Base-by-base conservation (phyloP, 2,888 invertebrate species). In the Nemurella pictetii region DNA sequence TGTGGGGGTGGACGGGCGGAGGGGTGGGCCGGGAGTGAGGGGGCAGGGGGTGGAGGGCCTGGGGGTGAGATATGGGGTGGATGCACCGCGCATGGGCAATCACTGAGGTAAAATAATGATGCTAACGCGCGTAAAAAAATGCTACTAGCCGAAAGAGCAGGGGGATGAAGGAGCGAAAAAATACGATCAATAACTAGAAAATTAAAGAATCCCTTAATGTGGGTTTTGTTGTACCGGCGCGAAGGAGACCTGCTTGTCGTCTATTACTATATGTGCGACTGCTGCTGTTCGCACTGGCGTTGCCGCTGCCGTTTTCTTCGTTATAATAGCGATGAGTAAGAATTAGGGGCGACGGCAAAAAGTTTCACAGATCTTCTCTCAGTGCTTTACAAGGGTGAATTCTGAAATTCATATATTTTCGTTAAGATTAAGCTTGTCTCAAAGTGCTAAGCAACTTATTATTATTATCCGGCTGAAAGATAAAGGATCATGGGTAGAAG, bases 141-240 rank as follows among this genome's bases (percentile, higher is more conserved):
- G 55, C 55, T 55, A 55, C 55, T 55, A 55, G 55, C 20, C 9
- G 55, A 55, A 78, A 30, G 78, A n/a, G 78, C 4, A 78, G 72
- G 72, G 82, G 82, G 55, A 26, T 29, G 82, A 82, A 82, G 82
- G 72, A 36, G 82, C 82, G 82, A 82, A 82, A 82, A 82, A 82
- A 82, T 82, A 28, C 82, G 82, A 82, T 82, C 82, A 82, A 82
- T 82, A 82, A 82, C 82, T 72, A 82, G 82, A 82, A 82, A 82
- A 82, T 82, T 82, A 82, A 82, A 82, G 82, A 82, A 82, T 82
- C 82, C 82, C 82, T 55, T 82, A 82, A 82, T 82, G 82, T 82
- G 82, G 82, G 72, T 82, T 82, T 72, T 82, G 82, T 82, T 82
- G 72, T 82, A 26, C 5, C 12, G 20, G 55, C 55, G 55, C 32